A percentile compares a stretch with the other conserved stretches of the same genome.
Conservation (phyloP, 2,888 invertebrate genomes). For the Mantis religiosa region DNA sequence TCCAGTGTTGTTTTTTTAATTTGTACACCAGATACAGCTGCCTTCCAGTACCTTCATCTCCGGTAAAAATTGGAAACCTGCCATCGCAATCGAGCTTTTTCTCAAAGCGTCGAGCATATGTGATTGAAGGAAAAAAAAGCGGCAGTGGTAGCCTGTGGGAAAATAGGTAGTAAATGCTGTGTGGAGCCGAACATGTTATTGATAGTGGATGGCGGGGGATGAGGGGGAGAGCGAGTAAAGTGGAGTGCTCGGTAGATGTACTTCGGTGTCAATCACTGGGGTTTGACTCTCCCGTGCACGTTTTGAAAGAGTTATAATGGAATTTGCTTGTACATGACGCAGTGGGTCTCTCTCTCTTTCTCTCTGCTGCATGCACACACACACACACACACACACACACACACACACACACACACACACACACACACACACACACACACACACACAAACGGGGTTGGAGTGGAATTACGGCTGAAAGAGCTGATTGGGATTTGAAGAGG, state of each 20-base stretch:
- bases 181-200: slow-evolving; percentile 9
- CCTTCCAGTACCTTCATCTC: slow-evolving; percentile 20
- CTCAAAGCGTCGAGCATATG: background rate
- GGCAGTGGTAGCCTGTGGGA: slow-evolving; percentile 1
- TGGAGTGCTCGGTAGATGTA: slow-evolving; percentile 13
- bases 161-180: slow-evolving; percentile 5
- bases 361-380: background rate
- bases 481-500: slow-evolving; percentile 32
- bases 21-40: slow-evolving; percentile 22
- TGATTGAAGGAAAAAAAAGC: background rate
- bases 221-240: background rate
- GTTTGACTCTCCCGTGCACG: slow-evolving; percentile 11
- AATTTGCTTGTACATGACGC: slow-evolving; percentile 31
- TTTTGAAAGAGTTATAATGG: slow-evolving; percentile 31
- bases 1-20: slow-evolving; percentile 35
- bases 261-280: slow-evolving; percentile 15
- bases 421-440: background rate
- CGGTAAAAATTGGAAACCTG: slow-evolving; percentile 6
- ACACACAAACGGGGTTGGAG: background rate
- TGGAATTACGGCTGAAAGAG: slow-evolving; percentile 31
- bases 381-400: background rate
- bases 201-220: background rate
- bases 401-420: background rate
- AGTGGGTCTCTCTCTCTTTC: background rate
- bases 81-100: background rate